These are phyloP conservation scores for Athripsodes cinereus DNA, from an alignment of 2,888 invertebrate genomes.

Conservation along the genomic window DNA sequence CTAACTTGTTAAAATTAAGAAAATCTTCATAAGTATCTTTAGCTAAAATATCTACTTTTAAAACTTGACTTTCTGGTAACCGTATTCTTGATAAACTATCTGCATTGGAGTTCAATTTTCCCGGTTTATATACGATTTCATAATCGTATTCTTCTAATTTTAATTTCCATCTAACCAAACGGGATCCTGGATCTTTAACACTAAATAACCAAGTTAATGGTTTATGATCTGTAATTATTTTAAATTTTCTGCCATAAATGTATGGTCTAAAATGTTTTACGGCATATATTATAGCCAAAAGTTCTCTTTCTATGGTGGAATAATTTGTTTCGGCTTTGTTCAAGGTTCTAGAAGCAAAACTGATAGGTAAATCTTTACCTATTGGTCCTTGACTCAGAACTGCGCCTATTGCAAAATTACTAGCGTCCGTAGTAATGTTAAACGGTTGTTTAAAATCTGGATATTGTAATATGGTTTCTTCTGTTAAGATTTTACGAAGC, in stretches of 20 bases:
- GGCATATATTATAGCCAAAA: constrained; percentile 26
- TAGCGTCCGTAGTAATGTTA: constrained; percentile 10
- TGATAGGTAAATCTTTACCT: constrained; percentile 8
- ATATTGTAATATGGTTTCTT: constrained; percentile 7
- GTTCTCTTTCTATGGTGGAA: constrained; percentile 9
- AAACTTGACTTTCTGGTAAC: too few species aligned
- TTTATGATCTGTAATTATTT: constrained; percentile 30
- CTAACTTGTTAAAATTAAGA: not conserved
- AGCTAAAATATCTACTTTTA: constrained; percentile 13
- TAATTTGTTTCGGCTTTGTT: constrained; percentile 12
- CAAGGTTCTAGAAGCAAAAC: constrained; percentile 10
- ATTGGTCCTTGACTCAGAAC: constrained; percentile 6
- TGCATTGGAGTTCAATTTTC: constrained; percentile 31
- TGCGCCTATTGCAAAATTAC: constrained; percentile 7
- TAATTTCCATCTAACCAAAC: constrained; percentile 32
- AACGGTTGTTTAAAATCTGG: constrained; percentile 9
- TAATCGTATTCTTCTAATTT: constrained; percentile 32
- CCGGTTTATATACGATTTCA: constrained; percentile 30
- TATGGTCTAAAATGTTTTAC: constrained; percentile 31
- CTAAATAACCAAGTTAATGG: constrained; percentile 29
- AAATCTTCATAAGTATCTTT: constrained; percentile 14
- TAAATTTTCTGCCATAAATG: constrained; percentile 32
- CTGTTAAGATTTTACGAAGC: not conserved
- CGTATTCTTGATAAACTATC: constrained; percentile 19
- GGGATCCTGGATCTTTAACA: constrained; percentile 30